Base-by-base conservation (phyloP, 2,888 invertebrate genomes). In the Eustalomyia histrio region DNA sequence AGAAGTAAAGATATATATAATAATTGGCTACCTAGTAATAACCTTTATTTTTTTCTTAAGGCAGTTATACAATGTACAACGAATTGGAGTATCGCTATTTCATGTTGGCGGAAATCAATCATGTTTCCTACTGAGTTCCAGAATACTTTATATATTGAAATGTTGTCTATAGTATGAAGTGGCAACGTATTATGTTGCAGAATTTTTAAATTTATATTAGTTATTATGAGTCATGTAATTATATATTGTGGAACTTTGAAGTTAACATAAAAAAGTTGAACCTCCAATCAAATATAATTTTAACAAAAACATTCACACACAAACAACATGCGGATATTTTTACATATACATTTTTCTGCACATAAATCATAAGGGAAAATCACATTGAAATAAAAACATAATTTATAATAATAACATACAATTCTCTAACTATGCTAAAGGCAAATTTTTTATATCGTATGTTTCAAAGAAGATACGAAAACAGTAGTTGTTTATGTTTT, bases 331-430 rank as follows among this genome's bases (percentile, higher is more conserved):
- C 43, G 1, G 3, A n/a, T 33, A 35, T 35, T 60, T 57, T 17
- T 35, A 50, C 47, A 55, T 64, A 63, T n/a, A 17, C 63, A 60
- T 71, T 24, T 4, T 14, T 55, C 9, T 47, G 14, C n/a, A n/a
- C 2, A 50, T 14, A 73, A 79, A 67, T 72, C 72, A 78, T 72
- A 72, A 78, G 72, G 78, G 53, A 78, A 72, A 55, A 39, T 61
- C 35, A 14, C 53, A 60, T 24, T 57, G 29, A 74, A 67, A 60
- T n/a, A 24, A 61, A 61, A 73, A 67, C 61, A 67, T 67, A 73
- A 79, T 67, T 67, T 60, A 53, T 60, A 61, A 72, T 72, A 72
- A 78, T 72, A 35, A 72, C 16, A 78, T 53, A 61, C 21, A 39
- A 4, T 55, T 35, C 9, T 73, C 61, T 67, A 73, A 53, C 35